Base-by-base conservation (phyloP, 92 coral and sea anemone genomes). In the Porites cylindrica region DNA sequence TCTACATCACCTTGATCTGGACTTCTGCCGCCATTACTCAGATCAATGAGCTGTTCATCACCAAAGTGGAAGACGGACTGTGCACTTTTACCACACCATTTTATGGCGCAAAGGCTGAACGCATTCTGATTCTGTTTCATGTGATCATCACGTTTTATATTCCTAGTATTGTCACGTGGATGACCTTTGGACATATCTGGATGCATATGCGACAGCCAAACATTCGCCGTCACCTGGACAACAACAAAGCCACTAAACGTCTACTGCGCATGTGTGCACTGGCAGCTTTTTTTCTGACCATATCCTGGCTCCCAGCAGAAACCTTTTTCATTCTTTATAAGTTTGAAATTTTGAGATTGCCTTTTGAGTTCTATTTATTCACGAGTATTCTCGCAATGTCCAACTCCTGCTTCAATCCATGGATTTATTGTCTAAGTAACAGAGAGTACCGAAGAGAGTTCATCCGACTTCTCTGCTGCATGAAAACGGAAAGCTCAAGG, bases 241-340 rank as follows among this genome's bases (percentile, higher is more conserved):
- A 92, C 86, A 79, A 75, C 83, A 89, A 92, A 79, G 91, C 95
- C 17, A 92, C 91, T 1, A 79, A 90, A 26, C 89, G 93, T 76
- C 90, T 94, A 61, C 84, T 94, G 88, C 95, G 95, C 95, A 94
- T 92, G 97, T 94, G 97, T 82, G 95, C 97, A 8, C 75, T 92
- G 53, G 94, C 97, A 4, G 94, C 95, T 53, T 86, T 94, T 47
- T 90, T 85, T 43, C 76, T 94, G 5, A 86, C 94, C 16, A 64
- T 92, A 53, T 94, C 91, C 16, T 94, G 97, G 97, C 82, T 92
- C 43, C 97, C 97, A 16, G 66, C 94, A n/a, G 95, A 94, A 72
- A 88, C 91, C 23, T 89, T 85, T 72, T 94, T 89, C 43, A 85
- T 94, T 47, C 75, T 89, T 63, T 91, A 86, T 82, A 94, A 94